Conservation (phyloP, 64 coral and sea anemone genomes). For the Trachythela sp. region DNA sequence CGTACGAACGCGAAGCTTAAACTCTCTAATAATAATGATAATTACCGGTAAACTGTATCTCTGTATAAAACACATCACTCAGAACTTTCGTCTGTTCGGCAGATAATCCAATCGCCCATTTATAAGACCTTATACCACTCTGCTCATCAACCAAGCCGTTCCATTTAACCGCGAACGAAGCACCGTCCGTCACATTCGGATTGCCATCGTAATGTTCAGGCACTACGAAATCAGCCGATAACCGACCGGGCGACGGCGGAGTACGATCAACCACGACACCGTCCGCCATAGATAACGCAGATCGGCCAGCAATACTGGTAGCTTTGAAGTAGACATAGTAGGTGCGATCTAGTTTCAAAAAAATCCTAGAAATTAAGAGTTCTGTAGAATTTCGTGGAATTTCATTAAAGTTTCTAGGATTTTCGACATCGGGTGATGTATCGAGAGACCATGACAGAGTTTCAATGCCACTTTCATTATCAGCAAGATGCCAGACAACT, state of each 20-base stretch:
- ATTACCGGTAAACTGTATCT: slow-evolving; percentile 22
- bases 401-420: slow-evolving; percentile 53
- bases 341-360: slow-evolving; percentile 53
- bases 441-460: slow-evolving; percentile 65
- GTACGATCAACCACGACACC: slow-evolving; percentile 84
- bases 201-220: slow-evolving; percentile 75
- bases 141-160: slow-evolving; percentile 81
- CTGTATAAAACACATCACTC: slow-evolving; percentile 42
- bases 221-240: slow-evolving; percentile 73
- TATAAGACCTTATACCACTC: slow-evolving; percentile 63
- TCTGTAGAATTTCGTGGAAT: slow-evolving; percentile 5
- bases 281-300: slow-evolving; percentile 58
- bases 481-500: neutral
- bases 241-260: slow-evolving; percentile 51
- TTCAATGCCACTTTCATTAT: slow-evolving; percentile 55
- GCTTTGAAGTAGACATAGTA: slow-evolving; percentile 64
- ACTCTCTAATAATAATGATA: neutral
- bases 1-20: too few species aligned
- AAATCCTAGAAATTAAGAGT: slow-evolving; percentile 31
- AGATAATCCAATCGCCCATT: slow-evolving; percentile 68
- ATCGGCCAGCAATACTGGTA: slow-evolving; percentile 61
- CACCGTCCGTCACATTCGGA: slow-evolving; percentile 60
- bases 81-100: slow-evolving; percentile 19
- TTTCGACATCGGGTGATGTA: slow-evolving; percentile 47
- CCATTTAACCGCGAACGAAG: slow-evolving; percentile 72